These are phyloP conservation scores for Naja naja DNA, from an alignment of 2,113 vertebrate genomes.

Conservation along the genomic window DNA sequence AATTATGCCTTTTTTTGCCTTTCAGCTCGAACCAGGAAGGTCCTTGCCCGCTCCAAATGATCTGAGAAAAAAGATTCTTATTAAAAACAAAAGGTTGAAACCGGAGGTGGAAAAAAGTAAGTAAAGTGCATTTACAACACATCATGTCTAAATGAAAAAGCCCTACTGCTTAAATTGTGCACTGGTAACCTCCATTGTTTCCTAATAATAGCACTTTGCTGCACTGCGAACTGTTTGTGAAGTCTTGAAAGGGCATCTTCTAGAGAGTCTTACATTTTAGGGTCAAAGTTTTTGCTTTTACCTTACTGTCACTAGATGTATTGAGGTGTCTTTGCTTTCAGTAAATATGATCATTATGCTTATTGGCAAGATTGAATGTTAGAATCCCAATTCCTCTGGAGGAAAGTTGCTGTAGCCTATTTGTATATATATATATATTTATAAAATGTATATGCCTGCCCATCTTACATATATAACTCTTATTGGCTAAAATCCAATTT, in stretches of 20 bases:
- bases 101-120: slow-evolving; percentile 97
- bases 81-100: slow-evolving; percentile 98
- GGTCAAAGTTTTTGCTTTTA: background rate
- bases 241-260: background rate
- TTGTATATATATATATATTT: background rate
- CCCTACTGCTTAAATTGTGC: background rate
- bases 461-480: background rate
- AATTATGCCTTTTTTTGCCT: slow-evolving; percentile 36
- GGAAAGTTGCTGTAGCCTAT: background rate
- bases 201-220: background rate
- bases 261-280: background rate
- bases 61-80: slow-evolving; percentile 96
- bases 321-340: background rate
- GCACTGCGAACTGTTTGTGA: background rate
- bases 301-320: background rate
- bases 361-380: background rate
- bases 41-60: slow-evolving; percentile 91
- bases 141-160: background rate
- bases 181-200: background rate
- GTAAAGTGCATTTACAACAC: slow-evolving; percentile 45
- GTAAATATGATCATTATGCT: background rate
- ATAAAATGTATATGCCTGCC: background rate
- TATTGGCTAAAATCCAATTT: background rate
- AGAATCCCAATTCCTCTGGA: background rate
- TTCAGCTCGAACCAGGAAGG: slow-evolving; percentile 87